A percentile compares a stretch with the other conserved stretches of the same genome.
Evolutionary conservation across 2,888 invertebrate species (phyloP).

Genomic region (Cordilura impudica): DNA sequence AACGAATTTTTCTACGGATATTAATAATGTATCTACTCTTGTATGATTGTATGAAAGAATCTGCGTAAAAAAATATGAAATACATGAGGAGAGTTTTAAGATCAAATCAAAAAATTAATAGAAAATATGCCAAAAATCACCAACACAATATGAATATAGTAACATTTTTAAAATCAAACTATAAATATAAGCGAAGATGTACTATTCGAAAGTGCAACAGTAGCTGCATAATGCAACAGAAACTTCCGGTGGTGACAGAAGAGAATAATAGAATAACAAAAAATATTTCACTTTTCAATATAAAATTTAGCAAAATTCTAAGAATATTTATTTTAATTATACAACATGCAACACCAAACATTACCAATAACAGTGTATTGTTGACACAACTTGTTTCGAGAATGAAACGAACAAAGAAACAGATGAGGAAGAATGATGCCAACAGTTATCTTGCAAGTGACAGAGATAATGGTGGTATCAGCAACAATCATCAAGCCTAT

Average conservation of each 20-base stretch:
- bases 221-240: slow-evolving; percentile 6
- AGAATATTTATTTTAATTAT: slow-evolving; percentile 51
- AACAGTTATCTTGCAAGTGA: slow-evolving; percentile 25
- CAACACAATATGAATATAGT: slow-evolving; percentile 54
- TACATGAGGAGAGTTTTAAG: not conserved
- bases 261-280: slow-evolving; percentile 23
- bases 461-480: slow-evolving; percentile 26
- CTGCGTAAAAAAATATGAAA: slow-evolving; percentile 30
- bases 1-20: not conserved
- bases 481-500: slow-evolving; percentile 18
- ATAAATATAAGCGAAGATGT: slow-evolving; percentile 77
- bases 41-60: not conserved
- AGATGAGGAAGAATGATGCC: not conserved
- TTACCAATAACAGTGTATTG: slow-evolving; percentile 17
- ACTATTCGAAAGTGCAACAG: slow-evolving; percentile 27
- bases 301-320: slow-evolving; percentile 33
- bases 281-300: slow-evolving; percentile 28
- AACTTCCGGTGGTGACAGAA: slow-evolving; percentile 40
- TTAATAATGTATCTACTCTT: not conserved
- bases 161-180: slow-evolving; percentile 77
- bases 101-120: slow-evolving; percentile 26
- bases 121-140: slow-evolving; percentile 42
- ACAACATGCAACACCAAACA: slow-evolving; percentile 65
- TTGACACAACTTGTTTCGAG: slow-evolving; percentile 13
- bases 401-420: not conserved